Base-by-base conservation (phyloP, 2,113 vertebrate genomes). In the Coreoperca whiteheadi region DNA sequence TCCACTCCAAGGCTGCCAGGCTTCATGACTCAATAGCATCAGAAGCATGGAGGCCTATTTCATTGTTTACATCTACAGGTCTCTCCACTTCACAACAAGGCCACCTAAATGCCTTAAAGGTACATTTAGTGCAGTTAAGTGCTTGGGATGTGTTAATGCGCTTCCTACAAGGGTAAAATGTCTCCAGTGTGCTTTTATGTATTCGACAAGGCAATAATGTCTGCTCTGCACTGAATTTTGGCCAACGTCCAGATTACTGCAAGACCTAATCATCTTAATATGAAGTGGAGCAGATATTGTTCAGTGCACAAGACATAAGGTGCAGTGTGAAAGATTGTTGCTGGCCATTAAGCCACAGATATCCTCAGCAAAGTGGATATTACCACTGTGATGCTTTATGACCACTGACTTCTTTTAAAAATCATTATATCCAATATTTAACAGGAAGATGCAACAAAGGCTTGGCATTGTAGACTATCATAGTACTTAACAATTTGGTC, bases 181-280 rank as follows among this genome's bases (percentile, higher is more conserved):
- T 87, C 89, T 89, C 90, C 57, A 7, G 82, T 81, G 83, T 61
- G 77, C 81, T 79, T 89, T 92, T 87, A 82, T 83, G 65, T 57
- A 69, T 82, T 79, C 41, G 64, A 72, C 74, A 67, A 82, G 41
- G 79, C 81, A 84, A 50, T 86, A 81, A 87, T 66, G 75, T 88
- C 76, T 74, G 37, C 78, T 74, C 39, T 60, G 78, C 81, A 69
- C 70, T 60, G 59, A 32, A 70, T 75, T 68, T 67, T 89, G 90
- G 90, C 85, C 46, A 74, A 25, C 43, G 2, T 88, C 88, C 89
- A 91, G 78, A 86, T 84, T 82, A 80, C 78, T 79, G 74, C 32
- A 54, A 83, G 73, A 71, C 53, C 51, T 84, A 87, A 88, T 90
- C 86, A 82, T 25, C 50, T 86, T 84, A 75, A 86, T 84, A 81